Evolutionary conservation across 2,797 vertebrate species (phyloP), one percentile per base, ranked within the genome.

Genomic region (Pagetopsis macropterus): DNA sequence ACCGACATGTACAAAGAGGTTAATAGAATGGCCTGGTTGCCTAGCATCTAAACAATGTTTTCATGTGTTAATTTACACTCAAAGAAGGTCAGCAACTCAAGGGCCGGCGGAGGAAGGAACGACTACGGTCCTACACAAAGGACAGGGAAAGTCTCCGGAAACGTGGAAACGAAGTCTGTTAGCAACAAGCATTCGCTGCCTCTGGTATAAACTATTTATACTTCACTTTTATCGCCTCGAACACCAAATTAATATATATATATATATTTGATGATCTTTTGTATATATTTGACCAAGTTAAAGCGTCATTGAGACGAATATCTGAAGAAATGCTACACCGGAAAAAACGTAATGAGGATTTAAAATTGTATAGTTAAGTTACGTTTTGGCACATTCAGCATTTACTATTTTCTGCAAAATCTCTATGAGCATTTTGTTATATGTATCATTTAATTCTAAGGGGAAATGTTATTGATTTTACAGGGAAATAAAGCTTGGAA

Each of bases 21-120:
- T 77, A 82, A 89, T 68, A 57, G 46, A 75, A 67, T 60, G 64
- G 56, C 57, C 55, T 50, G 68, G 90, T 87, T 87, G 84, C 88
- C 37, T 77, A 51, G 90, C 78, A 85, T 88, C 88, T 55, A 72
- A 19, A 70, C 4, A 9, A 76, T 65, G 72, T 67, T 50, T 87
- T 82, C 75, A 82, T 80, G 82, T 87, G 84, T 81, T 84, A 84
- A 89, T 89, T 89, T 82, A 83, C 61, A 81, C 75, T 87, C 65
- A 82, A 84, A 86, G 69, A 86, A 85, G 84, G 81, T 85, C 74
- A 79, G 65, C 8, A 17, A 75, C 59, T 82, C 46, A 23, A 45
- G 54, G 60, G 48, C 50, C 54, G 41, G 33, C 0, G 71, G 49
- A 66, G 23, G 65, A 48, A 76, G 13, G 51, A 82, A 37, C 5